Conservation (phyloP, 2,797 vertebrate species). For the Lerista edwardsae region DNA sequence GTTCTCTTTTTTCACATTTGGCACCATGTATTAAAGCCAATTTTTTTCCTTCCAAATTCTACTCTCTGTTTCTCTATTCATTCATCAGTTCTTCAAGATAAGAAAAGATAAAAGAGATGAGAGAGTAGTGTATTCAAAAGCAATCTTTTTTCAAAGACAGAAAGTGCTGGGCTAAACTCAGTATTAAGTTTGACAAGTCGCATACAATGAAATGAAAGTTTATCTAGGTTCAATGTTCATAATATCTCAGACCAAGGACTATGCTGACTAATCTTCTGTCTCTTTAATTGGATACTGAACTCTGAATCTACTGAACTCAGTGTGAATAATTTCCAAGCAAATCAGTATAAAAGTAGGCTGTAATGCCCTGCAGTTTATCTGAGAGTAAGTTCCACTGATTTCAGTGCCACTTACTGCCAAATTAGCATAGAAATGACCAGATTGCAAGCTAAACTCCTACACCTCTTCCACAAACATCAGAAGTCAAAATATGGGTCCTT, state of each 20-base stretch:
- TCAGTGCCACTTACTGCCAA: neutral
- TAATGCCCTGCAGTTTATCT: neutral
- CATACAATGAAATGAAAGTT: neutral
- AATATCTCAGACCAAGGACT: neutral
- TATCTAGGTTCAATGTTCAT: neutral
- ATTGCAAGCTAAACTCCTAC: too few species aligned
- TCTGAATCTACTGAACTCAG: neutral
- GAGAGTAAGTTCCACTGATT: neutral
- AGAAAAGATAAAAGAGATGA: neutral
- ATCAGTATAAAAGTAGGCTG: neutral
- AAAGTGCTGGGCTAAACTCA: neutral
- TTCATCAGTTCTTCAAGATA: neutral
- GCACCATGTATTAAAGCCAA: neutral
- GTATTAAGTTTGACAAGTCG: neutral
- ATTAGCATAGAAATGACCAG: neutral
- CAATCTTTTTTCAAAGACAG: neutral
- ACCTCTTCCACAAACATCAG: too few species aligned
- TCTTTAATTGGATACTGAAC: neutral
- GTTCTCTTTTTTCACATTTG: constrained; percentile 5
- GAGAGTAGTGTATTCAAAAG: neutral
- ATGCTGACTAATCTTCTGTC: neutral
- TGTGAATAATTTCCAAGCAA: neutral
- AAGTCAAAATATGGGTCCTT: neutral
- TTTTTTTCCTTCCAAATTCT: neutral
- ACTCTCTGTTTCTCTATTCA: neutral